A percentile compares a stretch with the other conserved stretches of the same genome.
Conservation (phyloP, 2,113 vertebrate genomes). For the Ameiurus melas region DNA sequence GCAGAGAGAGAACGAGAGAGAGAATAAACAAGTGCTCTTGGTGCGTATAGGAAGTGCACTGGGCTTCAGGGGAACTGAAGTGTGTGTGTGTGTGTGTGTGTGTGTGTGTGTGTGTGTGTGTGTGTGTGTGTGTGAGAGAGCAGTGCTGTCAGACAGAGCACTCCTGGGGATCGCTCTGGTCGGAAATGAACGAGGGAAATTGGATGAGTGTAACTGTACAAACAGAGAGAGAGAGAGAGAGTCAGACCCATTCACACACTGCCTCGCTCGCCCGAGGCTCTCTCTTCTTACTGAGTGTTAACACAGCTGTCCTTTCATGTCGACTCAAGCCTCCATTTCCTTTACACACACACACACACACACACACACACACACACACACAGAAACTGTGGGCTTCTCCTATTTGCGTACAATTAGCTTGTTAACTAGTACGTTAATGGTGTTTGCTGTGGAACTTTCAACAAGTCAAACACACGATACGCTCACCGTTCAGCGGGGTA, state of each 20-base stretch:
- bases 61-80: neutral
- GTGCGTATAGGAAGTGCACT: neutral
- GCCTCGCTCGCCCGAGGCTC: slow-evolving; percentile 23
- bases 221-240: neutral
- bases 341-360: slow-evolving; percentile 9
- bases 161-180: neutral
- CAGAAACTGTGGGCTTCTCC: neutral
- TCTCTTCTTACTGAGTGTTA: slow-evolving; percentile 19
- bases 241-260: neutral
- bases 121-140: slow-evolving; percentile 13
- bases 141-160: neutral
- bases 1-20: neutral
- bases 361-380: neutral
- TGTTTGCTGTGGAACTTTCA: neutral
- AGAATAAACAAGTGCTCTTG: neutral
- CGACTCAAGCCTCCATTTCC: neutral
- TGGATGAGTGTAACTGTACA: slow-evolving; percentile 12
- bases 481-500: neutral
- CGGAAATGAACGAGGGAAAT: slow-evolving; percentile 28
- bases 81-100: slow-evolving; percentile 3
- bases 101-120: slow-evolving; percentile 7
- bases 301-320: slow-evolving; percentile 31
- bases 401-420: neutral
- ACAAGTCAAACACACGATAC: neutral
- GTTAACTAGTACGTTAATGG: neutral